Percentiles rank a stretch among this genome's conserved stretches.
These are phyloP conservation scores for Galleria mellonella DNA, from an alignment of 1,140 invertebrate genomes.

Conservation along the genomic window DNA sequence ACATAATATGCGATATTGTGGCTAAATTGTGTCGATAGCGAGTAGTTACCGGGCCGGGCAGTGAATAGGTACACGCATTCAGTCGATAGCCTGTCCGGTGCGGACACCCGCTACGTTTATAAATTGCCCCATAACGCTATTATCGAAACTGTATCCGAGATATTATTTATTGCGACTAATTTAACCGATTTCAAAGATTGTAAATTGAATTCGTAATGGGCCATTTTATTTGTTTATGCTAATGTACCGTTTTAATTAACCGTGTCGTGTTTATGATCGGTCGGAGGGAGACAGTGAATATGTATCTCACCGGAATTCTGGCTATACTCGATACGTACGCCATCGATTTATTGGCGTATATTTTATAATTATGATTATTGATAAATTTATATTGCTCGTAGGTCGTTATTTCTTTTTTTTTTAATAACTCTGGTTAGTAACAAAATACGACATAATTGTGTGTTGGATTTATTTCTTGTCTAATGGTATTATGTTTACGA, in stretches of 20 bases:
- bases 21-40: too few relatives aligned
- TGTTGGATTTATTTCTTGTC: too few relatives aligned
- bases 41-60: too few relatives aligned
- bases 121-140: slow-evolving; percentile 31
- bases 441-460: too few relatives aligned
- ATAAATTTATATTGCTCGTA: slow-evolving; percentile 38
- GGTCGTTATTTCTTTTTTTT: too few relatives aligned
- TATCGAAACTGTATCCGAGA: slow-evolving; percentile 48
- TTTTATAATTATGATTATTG: slow-evolving; percentile 43
- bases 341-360: slow-evolving; percentile 35
- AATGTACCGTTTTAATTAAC: slow-evolving; percentile 69
- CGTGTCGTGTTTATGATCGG: slow-evolving; percentile 33
- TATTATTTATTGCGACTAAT: slow-evolving; percentile 73
- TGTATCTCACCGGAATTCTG: slow-evolving; percentile 23
- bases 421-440: too few relatives aligned
- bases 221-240: slow-evolving; percentile 74
- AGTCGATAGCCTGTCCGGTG: too few relatives aligned
- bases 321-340: slow-evolving; percentile 24
- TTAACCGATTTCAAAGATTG: slow-evolving; percentile 68
- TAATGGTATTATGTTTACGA: too few relatives aligned
- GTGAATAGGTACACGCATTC: too few relatives aligned
- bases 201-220: slow-evolving; percentile 73
- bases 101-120: slow-evolving; percentile 3
- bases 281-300: slow-evolving; percentile 27
- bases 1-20: too few relatives aligned